phyloP scores from a whole-genome alignment of 1,140 invertebrate genomes.

The Magallana angulata region DNA sequence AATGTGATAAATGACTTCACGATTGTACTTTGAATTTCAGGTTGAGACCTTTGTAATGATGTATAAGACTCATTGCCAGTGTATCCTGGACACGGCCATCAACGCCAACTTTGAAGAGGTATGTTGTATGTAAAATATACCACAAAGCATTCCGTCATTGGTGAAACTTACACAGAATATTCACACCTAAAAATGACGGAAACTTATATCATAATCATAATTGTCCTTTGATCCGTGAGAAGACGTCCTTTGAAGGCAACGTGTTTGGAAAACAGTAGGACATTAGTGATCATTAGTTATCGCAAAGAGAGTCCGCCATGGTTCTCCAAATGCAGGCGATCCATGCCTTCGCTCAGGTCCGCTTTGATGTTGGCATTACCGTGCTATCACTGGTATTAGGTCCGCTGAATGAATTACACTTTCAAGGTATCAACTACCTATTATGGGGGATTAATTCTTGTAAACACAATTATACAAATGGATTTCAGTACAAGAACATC shows the following conservation, averaged over 20 bases:
- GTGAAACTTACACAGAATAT: neutral
- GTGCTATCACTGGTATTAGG: neutral
- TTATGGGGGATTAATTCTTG: constrained; percentile 37
- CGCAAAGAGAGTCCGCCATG: neutral
- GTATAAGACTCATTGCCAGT: constrained; percentile 82
- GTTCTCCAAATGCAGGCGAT: neutral
- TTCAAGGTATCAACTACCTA: constrained; percentile 43
- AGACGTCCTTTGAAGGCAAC: neutral
- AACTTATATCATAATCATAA: constrained; percentile 16
- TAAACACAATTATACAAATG: constrained; percentile 36
- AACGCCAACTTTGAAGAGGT: constrained; percentile 82
- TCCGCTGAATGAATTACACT: constrained; percentile 21
- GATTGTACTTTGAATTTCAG: constrained; percentile 61
- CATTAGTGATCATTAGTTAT: constrained; percentile 8
- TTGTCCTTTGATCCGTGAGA: constrained; percentile 9
- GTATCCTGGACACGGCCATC: constrained; percentile 81
- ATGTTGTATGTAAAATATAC: constrained; percentile 40
- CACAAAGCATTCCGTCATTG: neutral
- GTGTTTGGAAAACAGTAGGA: constrained; percentile 6
- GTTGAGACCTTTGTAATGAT: constrained; percentile 81
- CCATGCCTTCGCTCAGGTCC: neutral
- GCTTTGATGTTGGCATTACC: constrained; percentile 36
- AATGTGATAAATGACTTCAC: too few relatives aligned
- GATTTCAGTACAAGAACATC: constrained; percentile 32
- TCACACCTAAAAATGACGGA: neutral